phyloP scores from a whole-genome alignment of 2,113 vertebrate species.

The Thunnus maccoyii region DNA sequence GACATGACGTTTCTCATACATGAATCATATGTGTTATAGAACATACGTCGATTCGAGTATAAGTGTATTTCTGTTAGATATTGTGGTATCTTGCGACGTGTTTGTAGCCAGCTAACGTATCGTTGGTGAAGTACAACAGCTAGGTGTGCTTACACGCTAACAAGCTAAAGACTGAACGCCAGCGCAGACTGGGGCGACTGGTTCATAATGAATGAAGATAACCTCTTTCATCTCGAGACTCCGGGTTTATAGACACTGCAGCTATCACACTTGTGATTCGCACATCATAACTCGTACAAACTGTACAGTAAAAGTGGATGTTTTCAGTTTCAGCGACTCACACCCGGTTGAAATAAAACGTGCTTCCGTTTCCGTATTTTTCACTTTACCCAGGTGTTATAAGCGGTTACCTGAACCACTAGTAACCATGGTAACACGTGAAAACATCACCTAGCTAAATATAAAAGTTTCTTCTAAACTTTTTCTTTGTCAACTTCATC shows the following conservation, averaged over 20 bases:
- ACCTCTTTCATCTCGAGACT: neutral
- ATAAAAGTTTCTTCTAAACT: neutral
- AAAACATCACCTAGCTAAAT: too few species aligned
- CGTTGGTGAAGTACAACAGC: conserved; percentile 28
- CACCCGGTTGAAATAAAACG: neutral
- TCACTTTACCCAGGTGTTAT: neutral
- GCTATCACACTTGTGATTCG: neutral
- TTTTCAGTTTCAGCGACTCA: neutral
- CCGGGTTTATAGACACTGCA: fast-evolving
- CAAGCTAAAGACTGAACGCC: conserved; percentile 57
- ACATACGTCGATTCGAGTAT: neutral
- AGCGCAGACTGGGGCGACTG: conserved; percentile 3
- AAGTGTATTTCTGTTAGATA: neutral
- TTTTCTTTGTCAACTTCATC: neutral
- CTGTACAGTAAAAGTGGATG: conserved; percentile 9
- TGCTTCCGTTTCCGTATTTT: conserved; percentile 35
- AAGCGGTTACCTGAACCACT: neutral
- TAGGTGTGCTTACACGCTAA: conserved; percentile 65
- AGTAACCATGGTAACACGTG: neutral
- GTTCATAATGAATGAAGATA: conserved; percentile 46
- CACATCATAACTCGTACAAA: neutral
- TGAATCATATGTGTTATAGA: neutral
- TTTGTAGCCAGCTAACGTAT: conserved; percentile 37
- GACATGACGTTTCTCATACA: conserved; percentile 41
- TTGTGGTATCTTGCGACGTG: neutral